These are phyloP conservation scores for Dasysyrphus albostriatus DNA, from an alignment of 2,888 invertebrate genomes.

Conservation along the genomic window DNA sequence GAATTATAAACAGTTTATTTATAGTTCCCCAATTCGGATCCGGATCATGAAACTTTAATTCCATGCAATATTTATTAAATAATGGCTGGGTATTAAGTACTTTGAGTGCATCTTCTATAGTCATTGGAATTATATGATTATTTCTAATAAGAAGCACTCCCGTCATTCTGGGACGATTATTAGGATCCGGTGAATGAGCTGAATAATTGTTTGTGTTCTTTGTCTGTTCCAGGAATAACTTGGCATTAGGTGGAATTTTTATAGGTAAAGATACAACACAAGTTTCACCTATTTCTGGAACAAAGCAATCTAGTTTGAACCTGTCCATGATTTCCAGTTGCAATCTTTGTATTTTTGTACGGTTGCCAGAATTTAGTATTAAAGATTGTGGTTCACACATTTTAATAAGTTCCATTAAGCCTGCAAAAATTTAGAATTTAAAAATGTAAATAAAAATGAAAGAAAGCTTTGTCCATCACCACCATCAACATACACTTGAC, in stretches of 20 bases:
- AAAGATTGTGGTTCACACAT: constrained; percentile 1
- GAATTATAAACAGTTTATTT: constrained; percentile 15
- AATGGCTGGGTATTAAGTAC: too few relatives aligned
- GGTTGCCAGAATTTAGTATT: background rate
- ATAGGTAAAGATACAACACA: background rate
- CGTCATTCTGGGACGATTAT: constrained; percentile 10
- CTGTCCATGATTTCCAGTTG: background rate
- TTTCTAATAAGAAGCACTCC: background rate
- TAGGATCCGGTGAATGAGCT: background rate
- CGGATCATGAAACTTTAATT: constrained; percentile 2
- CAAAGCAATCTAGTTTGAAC: background rate
- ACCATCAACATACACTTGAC: background rate
- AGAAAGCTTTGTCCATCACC: background rate
- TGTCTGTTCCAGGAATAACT: constrained; percentile 85
- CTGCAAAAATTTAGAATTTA: background rate
- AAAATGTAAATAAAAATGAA: too few relatives aligned
- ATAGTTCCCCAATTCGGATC: constrained; percentile 23
- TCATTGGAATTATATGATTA: constrained; percentile 5
- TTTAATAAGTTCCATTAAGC: background rate
- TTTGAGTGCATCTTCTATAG: background rate
- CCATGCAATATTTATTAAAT: background rate
- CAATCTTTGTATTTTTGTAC: background rate
- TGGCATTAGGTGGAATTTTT: constrained; percentile 11
- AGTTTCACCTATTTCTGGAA: constrained; percentile 14
- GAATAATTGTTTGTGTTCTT: constrained; percentile 49